A percentile compares a stretch with the other conserved stretches of the same genome.
phyloP scores from a whole-genome alignment of 2,113 vertebrate genomes.

The Eublepharis macularius region DNA sequence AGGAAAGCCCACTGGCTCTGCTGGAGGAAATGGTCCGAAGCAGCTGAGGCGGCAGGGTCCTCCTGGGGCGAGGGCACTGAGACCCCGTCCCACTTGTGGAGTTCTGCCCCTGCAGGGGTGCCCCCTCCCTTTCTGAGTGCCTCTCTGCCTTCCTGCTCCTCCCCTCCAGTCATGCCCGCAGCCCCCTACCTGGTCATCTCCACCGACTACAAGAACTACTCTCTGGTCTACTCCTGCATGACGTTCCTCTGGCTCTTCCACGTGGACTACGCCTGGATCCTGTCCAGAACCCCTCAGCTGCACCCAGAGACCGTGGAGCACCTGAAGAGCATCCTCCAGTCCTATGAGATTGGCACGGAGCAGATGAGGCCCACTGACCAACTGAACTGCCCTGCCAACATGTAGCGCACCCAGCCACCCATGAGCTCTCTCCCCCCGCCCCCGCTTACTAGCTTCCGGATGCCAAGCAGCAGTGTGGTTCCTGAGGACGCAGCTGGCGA shows the following conservation, averaged over 20 bases:
- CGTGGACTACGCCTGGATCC: constrained; percentile 87
- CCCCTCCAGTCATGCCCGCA: constrained; percentile 81
- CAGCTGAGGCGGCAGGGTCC: no score
- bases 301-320: constrained; percentile 77
- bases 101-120: no score
- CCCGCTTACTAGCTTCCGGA: constrained; percentile 24
- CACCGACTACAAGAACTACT: constrained; percentile 87
- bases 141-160: constrained; percentile 1
- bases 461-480: background rate
- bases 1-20: no score
- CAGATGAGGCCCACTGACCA: constrained; percentile 85
- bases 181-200: constrained; percentile 90
- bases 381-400: constrained; percentile 75
- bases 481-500: background rate
- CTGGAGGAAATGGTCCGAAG: no score
- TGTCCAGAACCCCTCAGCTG: constrained; percentile 80
- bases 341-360: constrained; percentile 80
- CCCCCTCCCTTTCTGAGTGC: no score
- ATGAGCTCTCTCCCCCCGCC: constrained; percentile 10
- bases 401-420: background rate
- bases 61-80: no score
- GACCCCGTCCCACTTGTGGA: no score
- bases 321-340: constrained; percentile 79
- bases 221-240: constrained; percentile 90
- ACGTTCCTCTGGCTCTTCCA: constrained; percentile 87